Conservation (phyloP, 2,113 vertebrate species). For the Boulengeromyrus knoepffleri region DNA sequence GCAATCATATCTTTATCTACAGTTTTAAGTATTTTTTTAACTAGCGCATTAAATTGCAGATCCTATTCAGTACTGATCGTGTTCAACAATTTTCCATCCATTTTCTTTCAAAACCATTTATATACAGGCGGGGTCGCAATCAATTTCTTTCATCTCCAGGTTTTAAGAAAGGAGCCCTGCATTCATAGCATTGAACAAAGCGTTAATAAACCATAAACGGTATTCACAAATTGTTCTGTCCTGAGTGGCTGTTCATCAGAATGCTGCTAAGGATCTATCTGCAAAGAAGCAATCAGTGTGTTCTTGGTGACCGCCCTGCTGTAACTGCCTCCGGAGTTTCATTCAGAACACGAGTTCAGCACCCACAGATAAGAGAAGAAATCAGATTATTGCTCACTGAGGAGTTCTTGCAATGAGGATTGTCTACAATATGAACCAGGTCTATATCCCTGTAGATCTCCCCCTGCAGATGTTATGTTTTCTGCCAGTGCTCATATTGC, state of each 20-base stretch:
- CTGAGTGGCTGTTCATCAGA: not conserved
- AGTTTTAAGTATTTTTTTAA: not conserved
- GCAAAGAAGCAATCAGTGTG: not conserved
- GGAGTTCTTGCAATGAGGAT: not conserved
- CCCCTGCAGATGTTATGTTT: not conserved
- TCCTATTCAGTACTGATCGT: not conserved
- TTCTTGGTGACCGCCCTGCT: not conserved
- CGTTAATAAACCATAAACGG: not conserved
- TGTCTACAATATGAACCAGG: not conserved
- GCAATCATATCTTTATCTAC: not conserved
- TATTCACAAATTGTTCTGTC: not conserved
- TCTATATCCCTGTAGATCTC: not conserved
- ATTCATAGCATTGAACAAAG: not conserved
- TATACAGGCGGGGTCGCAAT: not conserved
- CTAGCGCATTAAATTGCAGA: not conserved
- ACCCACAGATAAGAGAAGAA: not conserved
- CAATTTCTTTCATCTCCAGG: not conserved
- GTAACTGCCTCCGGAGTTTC: not conserved
- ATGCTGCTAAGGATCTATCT: not conserved
- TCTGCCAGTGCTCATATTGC: not conserved
- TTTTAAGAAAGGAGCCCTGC: not conserved
- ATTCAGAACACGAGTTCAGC: not conserved
- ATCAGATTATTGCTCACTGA: not conserved
- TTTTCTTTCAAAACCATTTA: not conserved
- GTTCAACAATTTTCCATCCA: not conserved